Percentiles rank a stretch among this genome's conserved stretches.
phyloP scores from a whole-genome alignment of 2,113 vertebrate genomes.

The Cepphus grylle region DNA sequence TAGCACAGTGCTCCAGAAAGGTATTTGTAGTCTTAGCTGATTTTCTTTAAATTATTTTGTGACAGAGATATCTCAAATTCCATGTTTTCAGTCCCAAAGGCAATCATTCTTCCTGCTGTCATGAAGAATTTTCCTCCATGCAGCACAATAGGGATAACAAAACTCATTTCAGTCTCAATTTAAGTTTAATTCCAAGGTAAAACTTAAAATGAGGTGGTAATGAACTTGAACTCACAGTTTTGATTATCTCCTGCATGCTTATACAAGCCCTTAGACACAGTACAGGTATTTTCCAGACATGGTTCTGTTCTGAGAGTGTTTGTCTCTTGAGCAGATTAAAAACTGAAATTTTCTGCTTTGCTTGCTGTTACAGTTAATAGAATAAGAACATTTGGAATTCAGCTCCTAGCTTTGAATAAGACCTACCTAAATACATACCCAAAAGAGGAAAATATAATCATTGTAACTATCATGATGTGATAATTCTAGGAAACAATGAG shows the following conservation, averaged over 20 bases:
- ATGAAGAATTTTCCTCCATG: background rate
- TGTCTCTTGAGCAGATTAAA: background rate
- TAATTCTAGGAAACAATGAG: background rate
- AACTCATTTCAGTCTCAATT: conserved; percentile 53
- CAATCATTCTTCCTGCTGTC: conserved; percentile 1
- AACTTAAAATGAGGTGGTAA: conserved; percentile 51
- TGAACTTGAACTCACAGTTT: conserved; percentile 35
- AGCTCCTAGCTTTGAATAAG: background rate
- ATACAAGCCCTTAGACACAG: background rate
- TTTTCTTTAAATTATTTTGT: background rate
- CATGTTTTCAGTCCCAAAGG: background rate
- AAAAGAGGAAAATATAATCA: background rate
- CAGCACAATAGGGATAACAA: conserved; percentile 22
- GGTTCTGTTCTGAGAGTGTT: background rate
- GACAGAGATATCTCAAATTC: background rate
- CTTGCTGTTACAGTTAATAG: background rate
- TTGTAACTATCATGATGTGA: background rate
- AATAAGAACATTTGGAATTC: background rate
- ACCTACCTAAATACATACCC: background rate
- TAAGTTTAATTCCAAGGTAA: conserved; percentile 56
- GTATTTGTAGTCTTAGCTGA: background rate
- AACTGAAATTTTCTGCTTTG: background rate
- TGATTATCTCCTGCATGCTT: background rate
- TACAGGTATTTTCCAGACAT: background rate
- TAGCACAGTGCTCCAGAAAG: background rate